Percentiles rank a stretch among this genome's conserved stretches.
phyloP scores from a whole-genome alignment of 2,888 invertebrate genomes.

The Monochamus alternatus region DNA sequence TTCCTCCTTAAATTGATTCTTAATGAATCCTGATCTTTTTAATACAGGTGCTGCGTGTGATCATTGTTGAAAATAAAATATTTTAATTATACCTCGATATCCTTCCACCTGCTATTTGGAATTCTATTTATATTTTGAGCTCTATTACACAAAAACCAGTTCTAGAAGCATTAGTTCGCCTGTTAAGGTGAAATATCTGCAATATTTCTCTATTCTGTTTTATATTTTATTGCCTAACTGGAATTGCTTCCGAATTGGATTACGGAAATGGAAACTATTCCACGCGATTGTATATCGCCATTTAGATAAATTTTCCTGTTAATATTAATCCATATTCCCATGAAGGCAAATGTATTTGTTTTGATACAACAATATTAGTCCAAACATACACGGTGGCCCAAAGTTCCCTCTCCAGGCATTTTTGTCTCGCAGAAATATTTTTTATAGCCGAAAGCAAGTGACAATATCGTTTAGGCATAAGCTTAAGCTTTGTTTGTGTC shows the following conservation, averaged over 20 bases:
- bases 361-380: too few relatives aligned
- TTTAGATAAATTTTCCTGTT: background rate
- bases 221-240: background rate
- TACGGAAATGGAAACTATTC: background rate
- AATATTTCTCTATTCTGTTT: background rate
- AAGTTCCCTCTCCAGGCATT: too few relatives aligned
- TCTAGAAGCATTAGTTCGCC: background rate
- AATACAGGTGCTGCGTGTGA: conserved; percentile 13
- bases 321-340: background rate
- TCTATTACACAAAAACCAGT: background rate
- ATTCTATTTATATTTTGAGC: background rate
- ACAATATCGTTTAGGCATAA: too few relatives aligned
- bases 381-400: too few relatives aligned
- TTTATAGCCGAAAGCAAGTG: too few relatives aligned
- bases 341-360: background rate
- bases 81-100: background rate
- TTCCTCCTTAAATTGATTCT: conserved; percentile 12
- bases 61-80: background rate
- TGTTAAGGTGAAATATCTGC: conserved; percentile 6
- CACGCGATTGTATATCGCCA: background rate
- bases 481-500: too few relatives aligned
- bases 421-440: too few relatives aligned
- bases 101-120: background rate
- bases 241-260: conserved; percentile 8
- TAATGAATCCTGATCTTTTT: conserved; percentile 18